Conservation (phyloP, 2,113 vertebrate genomes). For the Rattus rattus region DNA sequence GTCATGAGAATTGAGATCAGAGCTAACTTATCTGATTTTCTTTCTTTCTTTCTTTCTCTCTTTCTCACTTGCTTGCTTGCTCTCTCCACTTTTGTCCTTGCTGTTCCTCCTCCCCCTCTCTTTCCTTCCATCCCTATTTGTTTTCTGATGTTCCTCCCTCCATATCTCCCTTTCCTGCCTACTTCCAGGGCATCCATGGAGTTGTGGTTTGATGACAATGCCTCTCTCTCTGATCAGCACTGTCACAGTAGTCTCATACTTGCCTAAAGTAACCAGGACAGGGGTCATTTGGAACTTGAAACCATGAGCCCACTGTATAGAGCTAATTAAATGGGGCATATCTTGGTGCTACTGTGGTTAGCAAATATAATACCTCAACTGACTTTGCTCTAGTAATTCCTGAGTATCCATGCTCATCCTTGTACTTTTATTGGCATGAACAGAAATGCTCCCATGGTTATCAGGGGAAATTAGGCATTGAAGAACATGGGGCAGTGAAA, state of each 20-base stretch:
- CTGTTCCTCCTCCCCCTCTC: background rate
- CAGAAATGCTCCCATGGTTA: background rate
- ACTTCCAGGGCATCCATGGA: background rate
- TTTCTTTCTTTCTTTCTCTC: background rate
- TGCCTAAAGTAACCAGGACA: background rate
- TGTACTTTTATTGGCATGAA: background rate
- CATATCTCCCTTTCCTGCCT: background rate
- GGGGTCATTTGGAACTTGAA: background rate
- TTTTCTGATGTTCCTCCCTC: background rate
- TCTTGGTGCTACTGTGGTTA: background rate
- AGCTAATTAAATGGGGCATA: background rate
- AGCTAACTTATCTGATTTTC: background rate
- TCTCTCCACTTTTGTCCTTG: background rate
- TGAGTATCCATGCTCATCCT: background rate
- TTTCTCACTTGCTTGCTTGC: too few species aligned
- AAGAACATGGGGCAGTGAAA: too few species aligned
- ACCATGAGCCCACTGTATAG: too few species aligned
- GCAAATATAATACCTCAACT: background rate
- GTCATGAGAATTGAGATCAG: background rate
- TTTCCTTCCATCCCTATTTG: background rate
- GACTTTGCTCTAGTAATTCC: background rate
- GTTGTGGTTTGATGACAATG: background rate
- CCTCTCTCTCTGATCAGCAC: too few species aligned
- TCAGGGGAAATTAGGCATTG: background rate
- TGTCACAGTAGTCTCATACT: too few species aligned